phyloP scores from a whole-genome alignment of 2,888 invertebrate genomes.

The Baccha elongata region DNA sequence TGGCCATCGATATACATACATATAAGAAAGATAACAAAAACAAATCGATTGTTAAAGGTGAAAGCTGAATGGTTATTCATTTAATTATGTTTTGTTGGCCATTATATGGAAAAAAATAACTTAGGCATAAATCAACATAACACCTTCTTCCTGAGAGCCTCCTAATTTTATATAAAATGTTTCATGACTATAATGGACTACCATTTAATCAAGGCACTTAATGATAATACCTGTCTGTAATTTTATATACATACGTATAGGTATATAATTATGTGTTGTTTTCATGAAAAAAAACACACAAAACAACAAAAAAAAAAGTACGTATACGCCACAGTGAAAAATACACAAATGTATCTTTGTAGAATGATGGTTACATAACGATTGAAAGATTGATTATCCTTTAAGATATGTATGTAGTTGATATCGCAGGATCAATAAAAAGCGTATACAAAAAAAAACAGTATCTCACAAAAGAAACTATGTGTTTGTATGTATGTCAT shows the following conservation, averaged over 20 bases:
- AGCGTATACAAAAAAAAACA: neutral
- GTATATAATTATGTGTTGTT: no score
- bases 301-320: conserved; percentile 31
- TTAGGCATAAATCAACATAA: conserved; percentile 52
- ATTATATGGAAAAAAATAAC: conserved; percentile 16
- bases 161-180: conserved; percentile 40
- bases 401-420: neutral
- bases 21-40: neutral
- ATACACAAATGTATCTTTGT: no score
- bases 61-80: conserved; percentile 28
- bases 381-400: conserved; percentile 9
- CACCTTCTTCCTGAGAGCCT: conserved; percentile 14
- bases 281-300: conserved; percentile 8
- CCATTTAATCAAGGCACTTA: conserved; percentile 1
- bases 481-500: no score
- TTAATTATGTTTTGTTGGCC: conserved; percentile 3
- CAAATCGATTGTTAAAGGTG: conserved; percentile 22
- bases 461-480: no score
- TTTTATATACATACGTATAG: conserved; percentile 4
- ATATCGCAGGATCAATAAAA: conserved; percentile 7
- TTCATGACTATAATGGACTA: conserved; percentile 12
- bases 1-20: no score
- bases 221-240: conserved; percentile 27
- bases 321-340: conserved; percentile 47
- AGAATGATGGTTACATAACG: no score